Base-by-base conservation (phyloP, 2,797 vertebrate genomes). In the Staurois parvus region DNA sequence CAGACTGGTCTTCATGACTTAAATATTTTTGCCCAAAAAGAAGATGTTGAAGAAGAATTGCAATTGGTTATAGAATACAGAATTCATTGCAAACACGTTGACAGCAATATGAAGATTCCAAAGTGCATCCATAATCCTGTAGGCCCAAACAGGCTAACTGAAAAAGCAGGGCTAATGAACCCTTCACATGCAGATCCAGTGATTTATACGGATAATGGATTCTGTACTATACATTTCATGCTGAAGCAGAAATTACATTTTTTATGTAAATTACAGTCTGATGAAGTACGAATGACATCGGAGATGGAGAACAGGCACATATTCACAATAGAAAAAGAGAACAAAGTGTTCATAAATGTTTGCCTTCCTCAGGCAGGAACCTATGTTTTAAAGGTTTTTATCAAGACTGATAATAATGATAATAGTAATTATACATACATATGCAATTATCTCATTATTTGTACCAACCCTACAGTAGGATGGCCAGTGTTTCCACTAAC, bases 371-470 rank as follows among this genome's bases (percentile, higher is more conserved):
- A 89, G 0, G 88, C 93, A 0, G 95, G 95, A 37, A 91, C 84
- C 85, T 96, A 95, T 9, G 91, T 93, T 4, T 90, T 96, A 62
- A 90, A 91, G 52, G 90, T 96, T 81, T 95, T 92, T 15, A 88
- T 92, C 79, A 95, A 93, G 86, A 5, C 3, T 11, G 40, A n/a
- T 24, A 93, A 94, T 82, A 93, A 88, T 89, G 93, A 92, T 2
- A 86, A 89, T 0, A 93, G 92, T 17, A 93, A 89, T 19, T 95
- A 94, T 0, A 17, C 88, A 76, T 94, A 92, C 1, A 2, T 92
- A 90, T 95, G 95, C 90, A 95, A 93, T 87, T 96, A 96, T 89
- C 91, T 96, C 79, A 89, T 96, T 84, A 92, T 85, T 59, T 95
- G 95, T 48, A 70, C 89, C 82, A 94, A 95, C 88, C 84, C 74